phyloP scores from a whole-genome alignment of 53 echinoderm and acorn worm genomes.

The Stichopus horrens region DNA sequence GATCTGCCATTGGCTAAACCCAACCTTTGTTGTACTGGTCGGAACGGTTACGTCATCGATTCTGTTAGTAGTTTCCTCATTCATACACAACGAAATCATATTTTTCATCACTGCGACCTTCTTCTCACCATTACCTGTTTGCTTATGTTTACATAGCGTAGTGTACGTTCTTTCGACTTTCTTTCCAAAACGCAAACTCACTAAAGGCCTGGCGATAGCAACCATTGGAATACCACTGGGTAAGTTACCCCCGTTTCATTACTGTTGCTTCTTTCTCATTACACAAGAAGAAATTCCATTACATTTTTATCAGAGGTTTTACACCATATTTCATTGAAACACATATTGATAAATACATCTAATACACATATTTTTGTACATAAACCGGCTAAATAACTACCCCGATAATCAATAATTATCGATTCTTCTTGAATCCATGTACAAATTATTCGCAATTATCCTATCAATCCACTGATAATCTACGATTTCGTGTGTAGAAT shows the following conservation, averaged over 20 bases:
- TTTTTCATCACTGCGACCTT: neutral
- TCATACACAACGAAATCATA: neutral
- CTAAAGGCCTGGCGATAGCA: conserved; percentile 2
- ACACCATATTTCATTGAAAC: no score
- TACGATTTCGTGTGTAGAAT: no score
- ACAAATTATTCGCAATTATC: no score
- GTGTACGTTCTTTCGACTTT: neutral
- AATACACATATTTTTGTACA: no score
- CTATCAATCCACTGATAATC: no score
- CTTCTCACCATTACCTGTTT: neutral
- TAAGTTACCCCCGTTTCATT: neutral
- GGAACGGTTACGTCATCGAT: neutral
- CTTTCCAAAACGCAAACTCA: conserved; percentile 15
- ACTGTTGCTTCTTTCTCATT: no score
- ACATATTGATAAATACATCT: no score
- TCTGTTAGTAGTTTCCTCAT: neutral
- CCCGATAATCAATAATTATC: no score
- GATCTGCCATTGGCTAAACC: neutral
- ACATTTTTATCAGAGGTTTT: no score
- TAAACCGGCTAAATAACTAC: no score
- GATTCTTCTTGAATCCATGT: no score
- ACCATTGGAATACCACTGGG: conserved; percentile 14
- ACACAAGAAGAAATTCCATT: no score
- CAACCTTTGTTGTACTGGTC: conserved; percentile 2
- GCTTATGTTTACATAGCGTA: neutral